Evolutionary conservation across 2,888 invertebrate genomes (phyloP).

Genomic region (Tortrix viridana): DNA sequence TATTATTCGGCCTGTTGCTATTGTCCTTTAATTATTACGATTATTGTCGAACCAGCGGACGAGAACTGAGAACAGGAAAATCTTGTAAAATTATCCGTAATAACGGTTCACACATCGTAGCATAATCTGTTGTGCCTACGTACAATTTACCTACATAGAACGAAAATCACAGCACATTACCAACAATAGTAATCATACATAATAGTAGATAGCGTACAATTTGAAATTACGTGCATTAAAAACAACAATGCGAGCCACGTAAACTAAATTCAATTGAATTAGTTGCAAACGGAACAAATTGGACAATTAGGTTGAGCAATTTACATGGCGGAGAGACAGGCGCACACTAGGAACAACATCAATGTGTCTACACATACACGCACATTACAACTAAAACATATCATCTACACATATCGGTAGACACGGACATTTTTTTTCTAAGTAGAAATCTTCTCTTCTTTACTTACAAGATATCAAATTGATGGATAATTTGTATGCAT

Average conservation of each 20-base stretch:
- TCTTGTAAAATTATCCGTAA: constrained; percentile 26
- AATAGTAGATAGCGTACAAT: constrained; percentile 33
- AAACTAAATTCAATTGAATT: constrained; percentile 53
- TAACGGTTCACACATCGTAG: constrained; percentile 23
- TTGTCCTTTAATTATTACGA: constrained; percentile 25
- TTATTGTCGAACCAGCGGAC: constrained; percentile 6
- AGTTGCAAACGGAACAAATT: constrained; percentile 71
- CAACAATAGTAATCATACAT: constrained; percentile 35
- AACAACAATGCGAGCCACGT: constrained; percentile 37
- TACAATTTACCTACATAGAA: constrained; percentile 31
- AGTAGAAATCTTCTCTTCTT: no score
- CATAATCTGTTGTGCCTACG: constrained; percentile 23
- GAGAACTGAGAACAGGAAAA: constrained; percentile 1
- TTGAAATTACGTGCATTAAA: constrained; percentile 36
- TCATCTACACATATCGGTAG: no score
- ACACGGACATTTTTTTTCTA: no score
- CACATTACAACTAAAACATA: neutral
- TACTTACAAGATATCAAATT: no score
- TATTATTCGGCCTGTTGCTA: constrained; percentile 35
- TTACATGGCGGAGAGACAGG: constrained; percentile 58
- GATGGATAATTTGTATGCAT: no score
- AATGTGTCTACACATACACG: neutral
- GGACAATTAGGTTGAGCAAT: constrained; percentile 69
- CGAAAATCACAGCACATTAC: constrained; percentile 31
- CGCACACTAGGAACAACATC: constrained; percentile 15